Base-by-base conservation (phyloP, 2,797 vertebrate genomes). In the Syngnathus rostellatus region DNA sequence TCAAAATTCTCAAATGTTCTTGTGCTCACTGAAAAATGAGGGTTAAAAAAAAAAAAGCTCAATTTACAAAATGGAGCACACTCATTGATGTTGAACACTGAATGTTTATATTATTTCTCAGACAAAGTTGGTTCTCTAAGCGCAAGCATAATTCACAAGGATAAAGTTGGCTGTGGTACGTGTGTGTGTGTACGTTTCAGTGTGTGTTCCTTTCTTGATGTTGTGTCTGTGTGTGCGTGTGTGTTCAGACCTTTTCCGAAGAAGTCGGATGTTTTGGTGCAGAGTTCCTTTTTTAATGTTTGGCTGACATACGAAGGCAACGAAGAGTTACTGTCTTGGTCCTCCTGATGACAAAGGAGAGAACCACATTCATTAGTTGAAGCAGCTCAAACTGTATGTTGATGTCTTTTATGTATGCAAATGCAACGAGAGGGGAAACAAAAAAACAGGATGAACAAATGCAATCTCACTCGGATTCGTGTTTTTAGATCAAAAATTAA, bases 301-400 rank as follows among this genome's bases (percentile, higher is more conserved):
- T 81, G 81, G 74, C 72, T 72, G 69, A 83, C 64, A 0, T 68
- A 76, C 37, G 71, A 54, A 8, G 77, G 75, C 60, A 76, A 50
- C 2, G 80, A 77, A 63, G 66, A 74, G 59, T 84, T 89, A 63
- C 64, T 82, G 65, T 83, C 80, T 10, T 77, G 76, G 54, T 89
- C 87, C 69, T 89, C 90, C 91, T 92, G 68, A 67, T 8, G 65
- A 70, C 21, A 76, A 65, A 78, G 2, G 70, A 21, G 8, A 55
- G 40, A n/a, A 57, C 17, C 61, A 45, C 60, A 43, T 21, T 40
- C 60, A 66, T 38, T n/a, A 11, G 25, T 23, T 57, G 14, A 55
- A 38, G 8, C 17, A 23, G 5, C 41, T 65, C 19, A 1, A 62
- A 37, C 68, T 62, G 48, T 50, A 50, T 8, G 48, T 8, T 16